Percentiles rank a stretch among this genome's conserved stretches.
phyloP scores from a whole-genome alignment of 1,140 invertebrate species.

The Procambarus virginalis region DNA sequence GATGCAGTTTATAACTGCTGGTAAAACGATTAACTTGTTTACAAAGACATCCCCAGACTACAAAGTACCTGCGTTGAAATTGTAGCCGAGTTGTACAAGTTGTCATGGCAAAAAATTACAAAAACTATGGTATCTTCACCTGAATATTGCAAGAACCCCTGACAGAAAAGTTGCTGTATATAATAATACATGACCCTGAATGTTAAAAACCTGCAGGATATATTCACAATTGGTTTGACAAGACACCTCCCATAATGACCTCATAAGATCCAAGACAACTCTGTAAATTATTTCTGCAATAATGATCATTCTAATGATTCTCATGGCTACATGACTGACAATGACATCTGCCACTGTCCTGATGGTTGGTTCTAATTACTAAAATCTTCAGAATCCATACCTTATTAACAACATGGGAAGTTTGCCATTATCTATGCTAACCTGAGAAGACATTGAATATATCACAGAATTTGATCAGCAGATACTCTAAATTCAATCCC shows the following conservation, averaged over 20 bases:
- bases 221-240: slow-evolving; percentile 67
- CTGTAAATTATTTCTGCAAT: slow-evolving; percentile 33
- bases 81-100: slow-evolving; percentile 57
- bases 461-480: slow-evolving; percentile 67
- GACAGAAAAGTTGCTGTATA: slow-evolving; percentile 68
- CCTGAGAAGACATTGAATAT: slow-evolving; percentile 66
- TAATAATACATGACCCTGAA: slow-evolving; percentile 67
- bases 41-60: slow-evolving; percentile 48
- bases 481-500: slow-evolving; percentile 64
- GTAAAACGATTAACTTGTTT: slow-evolving; percentile 50
- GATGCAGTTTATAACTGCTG: slow-evolving; percentile 57
- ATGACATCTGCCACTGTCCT: slow-evolving; percentile 49
- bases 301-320: slow-evolving; percentile 47
- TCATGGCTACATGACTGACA: slow-evolving; percentile 51
- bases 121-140: slow-evolving; percentile 68
- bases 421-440: slow-evolving; percentile 64
- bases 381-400: slow-evolving; percentile 32
- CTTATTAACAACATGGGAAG: slow-evolving; percentile 55
- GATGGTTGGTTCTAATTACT: slow-evolving; percentile 32
- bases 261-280: slow-evolving; percentile 49
- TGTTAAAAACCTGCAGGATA: slow-evolving; percentile 68
- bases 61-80: slow-evolving; percentile 43
- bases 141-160: slow-evolving; percentile 68
- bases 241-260: slow-evolving; percentile 62
- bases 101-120: slow-evolving; percentile 67